These are phyloP conservation scores for Rafetus swinhoei DNA, from an alignment of 2,113 vertebrate genomes.

Conservation along the genomic window DNA sequence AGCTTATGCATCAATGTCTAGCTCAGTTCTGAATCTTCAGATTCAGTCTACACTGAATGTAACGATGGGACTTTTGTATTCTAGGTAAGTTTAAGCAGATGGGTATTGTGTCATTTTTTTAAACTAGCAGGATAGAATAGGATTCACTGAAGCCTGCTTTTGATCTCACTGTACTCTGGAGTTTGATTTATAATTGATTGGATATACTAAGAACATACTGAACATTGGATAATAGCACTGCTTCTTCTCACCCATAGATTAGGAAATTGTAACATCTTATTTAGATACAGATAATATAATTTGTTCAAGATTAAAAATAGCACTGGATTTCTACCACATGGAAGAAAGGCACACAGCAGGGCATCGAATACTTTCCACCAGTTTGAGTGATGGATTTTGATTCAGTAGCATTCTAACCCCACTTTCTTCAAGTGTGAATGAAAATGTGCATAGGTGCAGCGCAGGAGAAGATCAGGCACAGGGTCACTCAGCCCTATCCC, in stretches of 20 bases:
- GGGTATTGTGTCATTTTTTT: not conserved
- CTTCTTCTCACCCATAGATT: not conserved
- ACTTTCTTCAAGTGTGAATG: not conserved
- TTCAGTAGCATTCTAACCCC: not conserved
- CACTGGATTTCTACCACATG: not conserved
- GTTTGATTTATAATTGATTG: not conserved
- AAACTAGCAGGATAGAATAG: fast-evolving
- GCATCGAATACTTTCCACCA: not conserved
- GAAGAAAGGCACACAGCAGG: not conserved
- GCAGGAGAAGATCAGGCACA: not conserved
- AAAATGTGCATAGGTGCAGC: not conserved
- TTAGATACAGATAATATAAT: not conserved
- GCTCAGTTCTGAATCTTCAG: constrained; percentile 23
- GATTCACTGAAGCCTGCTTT: not conserved
- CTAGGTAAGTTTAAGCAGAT: fast-evolving
- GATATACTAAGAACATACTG: not conserved
- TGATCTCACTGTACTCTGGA: not conserved
- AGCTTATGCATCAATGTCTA: constrained; percentile 39
- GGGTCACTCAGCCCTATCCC: fast-evolving
- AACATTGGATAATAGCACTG: not conserved
- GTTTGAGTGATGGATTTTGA: not conserved
- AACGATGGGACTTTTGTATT: not conserved
- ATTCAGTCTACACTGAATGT: not conserved
- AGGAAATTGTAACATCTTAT: not conserved
- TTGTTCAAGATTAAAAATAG: not conserved